These are phyloP conservation scores for Epinotia bilunana DNA, from an alignment of 2,888 invertebrate genomes.

Conservation along the genomic window DNA sequence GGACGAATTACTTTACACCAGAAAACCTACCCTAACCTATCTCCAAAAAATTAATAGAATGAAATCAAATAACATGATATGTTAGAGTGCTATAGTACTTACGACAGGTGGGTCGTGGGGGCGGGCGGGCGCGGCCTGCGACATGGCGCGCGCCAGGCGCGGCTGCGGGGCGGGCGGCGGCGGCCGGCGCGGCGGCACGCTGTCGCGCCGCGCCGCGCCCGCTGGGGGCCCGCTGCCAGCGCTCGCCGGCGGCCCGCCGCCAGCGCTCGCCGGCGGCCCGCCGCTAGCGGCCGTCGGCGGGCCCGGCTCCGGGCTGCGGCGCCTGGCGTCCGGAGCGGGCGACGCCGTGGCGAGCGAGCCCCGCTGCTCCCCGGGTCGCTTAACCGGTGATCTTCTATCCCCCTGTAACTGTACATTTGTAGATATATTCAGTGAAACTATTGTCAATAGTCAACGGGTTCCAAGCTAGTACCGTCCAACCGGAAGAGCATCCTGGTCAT, in stretches of 20 bases:
- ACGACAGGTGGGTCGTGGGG: constrained; percentile 68
- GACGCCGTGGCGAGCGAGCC: constrained; percentile 44
- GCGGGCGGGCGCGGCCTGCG: constrained; percentile 64
- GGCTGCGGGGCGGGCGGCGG: constrained; percentile 55
- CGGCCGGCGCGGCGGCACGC: constrained; percentile 48
- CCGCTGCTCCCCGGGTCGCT: constrained; percentile 52
- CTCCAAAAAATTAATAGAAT: too few relatives aligned
- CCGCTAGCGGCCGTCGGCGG: constrained; percentile 10
- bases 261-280: not conserved
- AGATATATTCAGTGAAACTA: too few relatives aligned
- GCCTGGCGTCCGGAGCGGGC: constrained; percentile 48
- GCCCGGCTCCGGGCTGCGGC: constrained; percentile 39
- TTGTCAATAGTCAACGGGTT: too few relatives aligned
- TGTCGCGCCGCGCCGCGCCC: constrained; percentile 42
- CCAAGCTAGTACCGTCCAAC: too few relatives aligned
- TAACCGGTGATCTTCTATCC: constrained; percentile 61
- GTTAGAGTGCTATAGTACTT: constrained; percentile 44
- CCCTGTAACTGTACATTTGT: constrained; percentile 49
- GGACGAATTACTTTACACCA: too few relatives aligned
- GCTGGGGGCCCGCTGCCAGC: constrained; percentile 51
- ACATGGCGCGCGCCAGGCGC: constrained; percentile 68
- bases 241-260: constrained; percentile 19
- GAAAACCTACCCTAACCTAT: too few relatives aligned
- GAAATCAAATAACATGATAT: too few relatives aligned
- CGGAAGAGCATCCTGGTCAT: too few relatives aligned